Conservation (phyloP, 1,140 invertebrate species). For the Camponotus vicinus region DNA sequence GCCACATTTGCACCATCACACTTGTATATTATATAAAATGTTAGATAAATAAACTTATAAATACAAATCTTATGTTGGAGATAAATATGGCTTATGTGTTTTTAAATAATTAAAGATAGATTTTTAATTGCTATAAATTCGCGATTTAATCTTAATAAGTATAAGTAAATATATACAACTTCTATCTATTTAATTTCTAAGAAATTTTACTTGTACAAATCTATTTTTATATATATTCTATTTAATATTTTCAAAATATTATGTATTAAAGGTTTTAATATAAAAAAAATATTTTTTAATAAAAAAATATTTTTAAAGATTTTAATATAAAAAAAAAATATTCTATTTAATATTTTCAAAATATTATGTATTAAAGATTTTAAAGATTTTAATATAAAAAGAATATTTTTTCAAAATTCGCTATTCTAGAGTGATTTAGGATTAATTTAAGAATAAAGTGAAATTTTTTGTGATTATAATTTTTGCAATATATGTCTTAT, state of each 20-base stretch:
- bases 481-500: background rate
- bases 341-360: background rate
- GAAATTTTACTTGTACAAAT: background rate
- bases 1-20: background rate
- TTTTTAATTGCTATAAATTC: background rate
- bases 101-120: background rate
- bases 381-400: background rate
- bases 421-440: background rate
- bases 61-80: background rate
- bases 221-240: background rate
- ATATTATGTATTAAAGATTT: too few species aligned
- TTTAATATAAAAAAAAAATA: background rate
- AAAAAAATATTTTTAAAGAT: too few species aligned
- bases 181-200: constrained; percentile 10
- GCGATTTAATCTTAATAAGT: background rate
- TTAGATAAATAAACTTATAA: constrained; percentile 3
- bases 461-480: constrained; percentile 8
- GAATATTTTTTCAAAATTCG: background rate
- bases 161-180: background rate
- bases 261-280: background rate
- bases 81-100: background rate
- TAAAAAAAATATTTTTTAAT: background rate
- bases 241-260: constrained; percentile 10
- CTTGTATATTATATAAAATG: background rate
- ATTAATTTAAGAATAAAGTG: background rate